Evolutionary conservation across 2,888 invertebrate species (phyloP).

Genomic region (Nomada fucata): DNA sequence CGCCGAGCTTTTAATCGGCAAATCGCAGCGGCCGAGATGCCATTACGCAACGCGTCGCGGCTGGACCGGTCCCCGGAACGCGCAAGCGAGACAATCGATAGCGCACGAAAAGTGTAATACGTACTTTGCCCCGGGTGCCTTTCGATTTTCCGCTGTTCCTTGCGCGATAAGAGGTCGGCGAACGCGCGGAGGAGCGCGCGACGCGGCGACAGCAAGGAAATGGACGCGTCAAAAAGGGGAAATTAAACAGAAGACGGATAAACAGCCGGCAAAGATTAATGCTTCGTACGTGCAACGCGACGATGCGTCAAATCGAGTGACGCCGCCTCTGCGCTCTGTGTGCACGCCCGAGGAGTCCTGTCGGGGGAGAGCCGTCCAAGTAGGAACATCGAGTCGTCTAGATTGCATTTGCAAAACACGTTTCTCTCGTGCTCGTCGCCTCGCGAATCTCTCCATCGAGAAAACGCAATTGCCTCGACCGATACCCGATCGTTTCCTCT

Average conservation of each 20-base stretch:
- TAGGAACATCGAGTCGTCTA: slow-evolving; percentile 16
- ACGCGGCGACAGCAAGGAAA: slow-evolving; percentile 72
- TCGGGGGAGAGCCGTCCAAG: slow-evolving; percentile 34
- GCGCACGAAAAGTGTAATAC: slow-evolving; percentile 15
- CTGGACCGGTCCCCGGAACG: not conserved
- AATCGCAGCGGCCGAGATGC: too few relatives aligned
- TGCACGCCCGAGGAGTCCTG: slow-evolving; percentile 15
- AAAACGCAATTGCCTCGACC: too few relatives aligned
- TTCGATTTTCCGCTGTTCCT: slow-evolving; percentile 10
- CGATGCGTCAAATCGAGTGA: slow-evolving; percentile 49
- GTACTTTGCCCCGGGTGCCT: not conserved
- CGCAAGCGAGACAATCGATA: slow-evolving; percentile 33
- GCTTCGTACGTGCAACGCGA: slow-evolving; percentile 64
- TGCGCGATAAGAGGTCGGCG: slow-evolving; percentile 46
- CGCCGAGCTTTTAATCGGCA: too few relatives aligned
- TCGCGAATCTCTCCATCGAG: too few relatives aligned
- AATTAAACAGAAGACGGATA: slow-evolving; percentile 82
- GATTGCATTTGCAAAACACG: slow-evolving; percentile 51
- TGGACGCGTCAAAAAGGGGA: slow-evolving; percentile 79
- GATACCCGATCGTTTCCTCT: too few relatives aligned
- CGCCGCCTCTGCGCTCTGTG: slow-evolving; percentile 14
- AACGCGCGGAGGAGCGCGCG: slow-evolving; percentile 18
- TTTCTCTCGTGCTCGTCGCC: not conserved
- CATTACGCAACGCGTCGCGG: too few relatives aligned
- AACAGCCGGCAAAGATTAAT: slow-evolving; percentile 80